Conservation (phyloP, 2,797 vertebrate species). For the Brachyalestes nurse region DNA sequence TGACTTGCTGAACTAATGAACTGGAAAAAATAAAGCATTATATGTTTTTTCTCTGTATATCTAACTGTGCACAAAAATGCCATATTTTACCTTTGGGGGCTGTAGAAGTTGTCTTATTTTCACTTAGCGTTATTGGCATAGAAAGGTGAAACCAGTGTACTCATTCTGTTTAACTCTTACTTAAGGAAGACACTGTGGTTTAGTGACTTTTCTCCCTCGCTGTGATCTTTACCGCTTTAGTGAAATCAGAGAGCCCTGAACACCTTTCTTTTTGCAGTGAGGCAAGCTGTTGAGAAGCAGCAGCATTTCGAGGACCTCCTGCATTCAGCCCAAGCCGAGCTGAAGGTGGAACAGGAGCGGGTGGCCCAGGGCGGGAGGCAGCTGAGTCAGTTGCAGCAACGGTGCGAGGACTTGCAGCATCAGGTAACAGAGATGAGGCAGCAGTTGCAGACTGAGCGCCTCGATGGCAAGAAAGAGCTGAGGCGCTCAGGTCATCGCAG, state of each 20-base stretch:
- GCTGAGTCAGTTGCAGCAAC: slow-evolving; percentile 69
- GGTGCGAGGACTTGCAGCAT: slow-evolving; percentile 71
- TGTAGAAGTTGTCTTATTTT: too few species aligned
- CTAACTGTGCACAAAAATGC: too few species aligned
- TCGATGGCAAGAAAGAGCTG: slow-evolving; percentile 69
- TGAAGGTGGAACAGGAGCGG: slow-evolving; percentile 79
- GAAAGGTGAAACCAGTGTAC: too few species aligned
- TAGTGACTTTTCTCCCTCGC: too few species aligned
- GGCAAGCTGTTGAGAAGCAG: slow-evolving; percentile 40
- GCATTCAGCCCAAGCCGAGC: slow-evolving; percentile 73
- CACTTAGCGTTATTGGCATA: too few species aligned
- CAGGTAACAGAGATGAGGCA: slow-evolving; percentile 61
- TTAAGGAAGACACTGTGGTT: too few species aligned
- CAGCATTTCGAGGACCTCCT: slow-evolving; percentile 70
- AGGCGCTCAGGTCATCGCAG: slow-evolving; percentile 76
- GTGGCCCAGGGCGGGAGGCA: slow-evolving; percentile 65
- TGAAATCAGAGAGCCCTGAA: not conserved
- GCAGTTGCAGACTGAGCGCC: slow-evolving; percentile 75
- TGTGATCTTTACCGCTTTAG: too few species aligned
- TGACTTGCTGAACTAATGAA: too few species aligned
- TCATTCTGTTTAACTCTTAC: too few species aligned
- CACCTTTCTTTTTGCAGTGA: slow-evolving; percentile 12
- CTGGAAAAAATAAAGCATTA: too few species aligned
- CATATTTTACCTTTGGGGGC: too few species aligned
- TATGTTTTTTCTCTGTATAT: too few species aligned